phyloP scores from a whole-genome alignment of 1,140 invertebrate species.

The Chrysopa pallens region DNA sequence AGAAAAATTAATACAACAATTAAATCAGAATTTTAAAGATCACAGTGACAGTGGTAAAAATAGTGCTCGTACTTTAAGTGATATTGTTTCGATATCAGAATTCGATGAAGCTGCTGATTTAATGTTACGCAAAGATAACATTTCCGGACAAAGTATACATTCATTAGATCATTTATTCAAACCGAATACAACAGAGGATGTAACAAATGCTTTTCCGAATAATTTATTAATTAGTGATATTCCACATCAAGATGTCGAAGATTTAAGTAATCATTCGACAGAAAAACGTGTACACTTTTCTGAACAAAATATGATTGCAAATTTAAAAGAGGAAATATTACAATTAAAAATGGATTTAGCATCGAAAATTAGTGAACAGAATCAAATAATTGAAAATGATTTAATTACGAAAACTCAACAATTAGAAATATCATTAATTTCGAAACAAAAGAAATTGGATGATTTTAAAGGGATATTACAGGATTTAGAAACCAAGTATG shows the following conservation, averaged over 20 bases:
- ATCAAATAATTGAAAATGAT: no score
- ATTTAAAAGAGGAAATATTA: slow-evolving; percentile 1
- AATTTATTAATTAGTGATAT: no score
- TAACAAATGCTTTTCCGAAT: no score
- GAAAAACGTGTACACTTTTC: slow-evolving; percentile 15
- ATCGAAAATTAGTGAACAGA: not conserved
- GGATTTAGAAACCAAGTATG: slow-evolving; percentile 1
- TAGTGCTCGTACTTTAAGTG: slow-evolving; percentile 43
- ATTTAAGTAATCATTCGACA: no score
- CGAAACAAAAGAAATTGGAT: not conserved
- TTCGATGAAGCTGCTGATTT: slow-evolving; percentile 39
- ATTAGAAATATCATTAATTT: no score
- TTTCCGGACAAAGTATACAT: not conserved
- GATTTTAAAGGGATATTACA: not conserved
- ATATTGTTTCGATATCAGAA: slow-evolving; percentile 50
- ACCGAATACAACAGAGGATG: no score
- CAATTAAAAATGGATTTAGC: slow-evolving; percentile 1
- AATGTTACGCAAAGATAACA: slow-evolving; percentile 23
- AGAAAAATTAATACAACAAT: slow-evolving; percentile 27
- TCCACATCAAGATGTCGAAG: no score
- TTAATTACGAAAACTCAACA: no score
- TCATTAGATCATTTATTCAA: not conserved
- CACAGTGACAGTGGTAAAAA: slow-evolving; percentile 26
- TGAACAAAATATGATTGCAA: slow-evolving; percentile 13
- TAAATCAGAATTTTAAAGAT: slow-evolving; percentile 17